These are phyloP conservation scores for Cerceris ruficornis DNA, from an alignment of 2,888 invertebrate species.

Conservation along the genomic window DNA sequence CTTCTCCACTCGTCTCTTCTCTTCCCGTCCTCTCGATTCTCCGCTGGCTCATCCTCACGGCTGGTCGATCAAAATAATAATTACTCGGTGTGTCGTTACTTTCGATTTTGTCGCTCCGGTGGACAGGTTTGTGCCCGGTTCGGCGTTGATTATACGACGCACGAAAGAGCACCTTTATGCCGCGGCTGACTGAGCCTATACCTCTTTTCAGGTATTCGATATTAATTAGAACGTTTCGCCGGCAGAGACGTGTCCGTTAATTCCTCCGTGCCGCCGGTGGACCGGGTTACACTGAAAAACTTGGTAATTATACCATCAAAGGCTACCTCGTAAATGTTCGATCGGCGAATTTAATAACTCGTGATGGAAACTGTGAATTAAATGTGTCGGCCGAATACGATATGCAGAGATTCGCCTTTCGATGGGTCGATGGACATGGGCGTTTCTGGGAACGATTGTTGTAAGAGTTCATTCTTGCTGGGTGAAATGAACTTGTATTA, in stretches of 20 bases:
- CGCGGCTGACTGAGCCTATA: slow-evolving; percentile 20
- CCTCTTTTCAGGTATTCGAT: slow-evolving; percentile 44
- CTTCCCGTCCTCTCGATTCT: slow-evolving; percentile 4
- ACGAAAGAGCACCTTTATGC: slow-evolving; percentile 30
- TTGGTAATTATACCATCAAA: slow-evolving; percentile 9
- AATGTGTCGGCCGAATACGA: neutral
- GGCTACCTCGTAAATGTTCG: slow-evolving; percentile 5
- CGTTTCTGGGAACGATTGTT: too few relatives aligned
- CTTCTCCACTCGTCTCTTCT: slow-evolving; percentile 1
- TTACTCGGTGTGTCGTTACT: slow-evolving; percentile 65
- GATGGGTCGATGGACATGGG: too few relatives aligned
- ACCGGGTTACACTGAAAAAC: neutral
- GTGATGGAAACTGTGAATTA: neutral
- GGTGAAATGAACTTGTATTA: too few relatives aligned
- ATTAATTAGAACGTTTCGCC: slow-evolving; percentile 56
- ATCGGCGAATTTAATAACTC: slow-evolving; percentile 11
- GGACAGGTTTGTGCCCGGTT: slow-evolving; percentile 32
- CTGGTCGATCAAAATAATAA: slow-evolving; percentile 72
- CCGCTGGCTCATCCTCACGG: slow-evolving; percentile 60
- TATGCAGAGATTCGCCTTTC: too few relatives aligned
- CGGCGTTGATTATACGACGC: slow-evolving; percentile 50
- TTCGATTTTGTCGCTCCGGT: slow-evolving; percentile 53
- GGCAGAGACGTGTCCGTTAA: slow-evolving; percentile 23
- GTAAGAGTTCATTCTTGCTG: too few relatives aligned
- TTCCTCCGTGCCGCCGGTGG: slow-evolving; percentile 11